Conservation (phyloP, 2,113 vertebrate species). For the Smithornis capensis region DNA sequence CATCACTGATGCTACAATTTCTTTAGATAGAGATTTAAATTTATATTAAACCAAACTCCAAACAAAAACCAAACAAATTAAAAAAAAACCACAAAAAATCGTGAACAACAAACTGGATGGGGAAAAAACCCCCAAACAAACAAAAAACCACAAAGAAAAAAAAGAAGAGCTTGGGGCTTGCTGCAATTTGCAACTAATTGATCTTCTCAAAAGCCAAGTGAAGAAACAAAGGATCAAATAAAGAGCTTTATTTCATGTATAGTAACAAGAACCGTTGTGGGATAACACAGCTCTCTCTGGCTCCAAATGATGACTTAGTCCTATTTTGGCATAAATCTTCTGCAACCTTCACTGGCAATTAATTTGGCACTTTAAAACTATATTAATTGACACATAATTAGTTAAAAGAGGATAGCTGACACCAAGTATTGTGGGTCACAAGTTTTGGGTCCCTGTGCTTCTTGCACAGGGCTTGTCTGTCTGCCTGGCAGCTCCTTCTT, state of each 20-base stretch:
- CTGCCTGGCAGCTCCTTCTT: background rate
- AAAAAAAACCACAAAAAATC: no score
- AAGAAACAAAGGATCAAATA: background rate
- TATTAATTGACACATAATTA: background rate
- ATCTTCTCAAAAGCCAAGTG: background rate
- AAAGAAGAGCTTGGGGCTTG: background rate
- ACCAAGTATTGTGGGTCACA: background rate
- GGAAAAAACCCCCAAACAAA: no score
- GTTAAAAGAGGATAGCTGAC: background rate
- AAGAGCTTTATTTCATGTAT: background rate
- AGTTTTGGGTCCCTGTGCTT: background rate
- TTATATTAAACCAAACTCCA: no score
- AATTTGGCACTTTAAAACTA: background rate
- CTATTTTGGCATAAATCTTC: background rate
- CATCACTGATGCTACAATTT: background rate
- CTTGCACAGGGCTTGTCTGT: accelerated
- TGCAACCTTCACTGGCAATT: background rate
- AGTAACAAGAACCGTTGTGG: background rate
- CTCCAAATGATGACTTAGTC: background rate
- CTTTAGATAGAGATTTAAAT: background rate
- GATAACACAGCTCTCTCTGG: background rate
- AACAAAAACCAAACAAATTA: no score
- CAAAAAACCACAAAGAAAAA: no score
- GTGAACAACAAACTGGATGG: no score
- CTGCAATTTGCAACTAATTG: background rate